Conservation (phyloP, 2,797 vertebrate species). For the Spondyliosoma cantharus region DNA sequence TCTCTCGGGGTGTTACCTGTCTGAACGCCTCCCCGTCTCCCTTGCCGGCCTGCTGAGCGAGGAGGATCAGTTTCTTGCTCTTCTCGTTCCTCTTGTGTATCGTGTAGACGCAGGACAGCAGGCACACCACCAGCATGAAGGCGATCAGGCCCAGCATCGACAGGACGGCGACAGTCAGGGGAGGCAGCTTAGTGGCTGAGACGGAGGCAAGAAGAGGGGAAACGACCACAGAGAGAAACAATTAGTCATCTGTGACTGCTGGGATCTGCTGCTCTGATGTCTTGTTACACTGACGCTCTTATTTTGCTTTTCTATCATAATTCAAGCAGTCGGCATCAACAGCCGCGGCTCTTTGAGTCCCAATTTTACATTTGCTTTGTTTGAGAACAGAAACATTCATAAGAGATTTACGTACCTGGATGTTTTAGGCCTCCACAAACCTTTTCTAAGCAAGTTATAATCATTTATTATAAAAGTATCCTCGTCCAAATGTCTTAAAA, state of each 20-base stretch:
- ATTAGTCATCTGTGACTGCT: conserved; percentile 11
- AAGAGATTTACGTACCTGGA: no score
- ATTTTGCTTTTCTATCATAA: no score
- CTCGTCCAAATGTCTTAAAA: no score
- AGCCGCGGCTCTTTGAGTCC: no score
- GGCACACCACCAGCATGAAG: conserved; percentile 81
- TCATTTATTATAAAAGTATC: no score
- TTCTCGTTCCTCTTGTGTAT: conserved; percentile 79
- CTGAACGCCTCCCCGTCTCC: conserved; percentile 81
- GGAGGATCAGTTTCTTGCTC: conserved; percentile 76
- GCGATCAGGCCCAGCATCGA: conserved; percentile 78
- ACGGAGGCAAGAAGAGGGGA: not conserved
- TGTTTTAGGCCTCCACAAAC: no score
- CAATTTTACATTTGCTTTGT: no score
- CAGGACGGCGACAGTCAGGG: conserved; percentile 77
- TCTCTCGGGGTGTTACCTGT: conserved; percentile 76
- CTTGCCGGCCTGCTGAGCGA: conserved; percentile 82
- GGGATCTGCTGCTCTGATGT: not conserved
- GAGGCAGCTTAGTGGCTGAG: conserved; percentile 78
- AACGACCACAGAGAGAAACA: conserved; percentile 5
- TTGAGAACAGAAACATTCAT: no score
- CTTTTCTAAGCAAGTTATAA: no score
- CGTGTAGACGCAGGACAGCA: conserved; percentile 82
- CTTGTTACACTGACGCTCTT: no score
- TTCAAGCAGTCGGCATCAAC: no score